Percentiles rank a stretch among this genome's conserved stretches.
Conservation (phyloP, 1,140 invertebrate species). For the Dreissena rostriformis region DNA sequence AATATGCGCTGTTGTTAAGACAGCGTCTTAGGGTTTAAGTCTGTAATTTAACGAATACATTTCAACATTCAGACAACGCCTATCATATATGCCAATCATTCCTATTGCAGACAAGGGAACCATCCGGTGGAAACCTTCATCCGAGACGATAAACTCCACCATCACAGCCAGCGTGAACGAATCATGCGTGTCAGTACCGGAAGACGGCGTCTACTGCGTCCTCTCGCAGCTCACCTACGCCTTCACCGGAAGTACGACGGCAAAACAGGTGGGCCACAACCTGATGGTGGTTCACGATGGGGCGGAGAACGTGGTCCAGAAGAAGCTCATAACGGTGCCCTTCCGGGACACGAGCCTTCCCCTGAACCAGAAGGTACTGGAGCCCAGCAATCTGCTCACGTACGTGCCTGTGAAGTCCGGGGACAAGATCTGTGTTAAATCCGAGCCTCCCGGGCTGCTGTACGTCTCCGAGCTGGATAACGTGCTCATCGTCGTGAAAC, state of each 20-base stretch:
- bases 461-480: conserved; percentile 26
- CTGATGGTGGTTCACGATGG: not conserved
- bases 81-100: not conserved
- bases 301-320: not conserved
- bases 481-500: not conserved
- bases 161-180: not conserved
- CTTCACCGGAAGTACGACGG: not conserved
- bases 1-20: not conserved
- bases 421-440: not conserved
- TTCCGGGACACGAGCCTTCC: not conserved
- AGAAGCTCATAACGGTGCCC: conserved; percentile 4
- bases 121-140: not conserved
- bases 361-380: too few relatives aligned
- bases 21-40: not conserved
- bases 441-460: conserved; percentile 13
- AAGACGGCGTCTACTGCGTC: conserved; percentile 15
- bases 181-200: conserved; percentile 1
- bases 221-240: conserved; percentile 12
- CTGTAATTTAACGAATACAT: not conserved
- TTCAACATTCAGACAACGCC: not conserved
- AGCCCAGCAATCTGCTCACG: too few relatives aligned
- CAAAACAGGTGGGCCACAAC: not conserved
- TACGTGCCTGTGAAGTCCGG: not conserved
- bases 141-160: not conserved
- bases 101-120: not conserved